phyloP scores from a whole-genome alignment of 2,113 vertebrate species.

The Eulemur rufifrons region DNA sequence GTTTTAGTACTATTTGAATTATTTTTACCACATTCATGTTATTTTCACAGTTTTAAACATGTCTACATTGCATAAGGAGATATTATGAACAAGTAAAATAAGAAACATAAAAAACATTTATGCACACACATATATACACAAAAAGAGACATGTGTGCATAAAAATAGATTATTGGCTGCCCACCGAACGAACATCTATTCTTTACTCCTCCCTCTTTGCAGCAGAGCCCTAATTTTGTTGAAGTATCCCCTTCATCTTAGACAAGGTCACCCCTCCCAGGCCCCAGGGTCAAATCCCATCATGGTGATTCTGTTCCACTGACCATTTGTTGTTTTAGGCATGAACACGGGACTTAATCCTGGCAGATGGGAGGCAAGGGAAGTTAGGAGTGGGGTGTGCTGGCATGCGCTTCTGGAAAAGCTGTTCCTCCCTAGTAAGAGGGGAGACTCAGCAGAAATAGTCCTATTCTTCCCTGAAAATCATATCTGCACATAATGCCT shows the following conservation, averaged over 20 bases:
- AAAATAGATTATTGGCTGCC: neutral
- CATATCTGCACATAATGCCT: neutral
- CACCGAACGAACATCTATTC: neutral
- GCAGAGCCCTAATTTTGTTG: neutral
- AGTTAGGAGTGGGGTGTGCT: neutral
- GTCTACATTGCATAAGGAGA: neutral
- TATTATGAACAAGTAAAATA: slow-evolving; percentile 32
- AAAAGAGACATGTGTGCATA: too few relatives aligned
- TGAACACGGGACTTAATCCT: neutral
- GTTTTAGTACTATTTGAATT: neutral
- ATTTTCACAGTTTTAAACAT: slow-evolving; percentile 18
- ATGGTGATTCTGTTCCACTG: neutral
- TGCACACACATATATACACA: too few relatives aligned
- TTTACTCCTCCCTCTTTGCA: neutral
- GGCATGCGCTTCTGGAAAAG: neutral
- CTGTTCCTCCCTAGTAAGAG: neutral
- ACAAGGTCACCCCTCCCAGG: neutral
- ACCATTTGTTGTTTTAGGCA: neutral
- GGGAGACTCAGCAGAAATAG: neutral
- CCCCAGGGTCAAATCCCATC: neutral
- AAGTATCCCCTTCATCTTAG: neutral
- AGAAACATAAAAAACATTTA: neutral
- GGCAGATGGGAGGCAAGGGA: neutral
- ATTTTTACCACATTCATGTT: neutral
- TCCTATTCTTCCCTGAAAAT: neutral